Conservation (phyloP, 2,888 invertebrate species). For the Apoderus coryli region DNA sequence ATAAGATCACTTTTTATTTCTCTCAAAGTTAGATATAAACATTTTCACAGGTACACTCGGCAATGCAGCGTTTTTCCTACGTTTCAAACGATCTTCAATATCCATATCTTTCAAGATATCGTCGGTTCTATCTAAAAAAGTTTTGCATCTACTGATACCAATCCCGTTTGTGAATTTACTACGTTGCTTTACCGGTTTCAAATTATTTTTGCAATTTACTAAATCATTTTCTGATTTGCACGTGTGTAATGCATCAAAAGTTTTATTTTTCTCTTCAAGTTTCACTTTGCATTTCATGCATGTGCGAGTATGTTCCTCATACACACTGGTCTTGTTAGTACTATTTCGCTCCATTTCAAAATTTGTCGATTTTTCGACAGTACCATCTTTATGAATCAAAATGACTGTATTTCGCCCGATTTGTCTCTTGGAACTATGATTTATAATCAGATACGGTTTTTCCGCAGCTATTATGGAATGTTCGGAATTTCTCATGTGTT, state of each 20-base stretch:
- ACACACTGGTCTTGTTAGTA: conserved; percentile 7
- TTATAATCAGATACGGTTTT: conserved; percentile 19
- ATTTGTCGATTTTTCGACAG: conserved; percentile 12
- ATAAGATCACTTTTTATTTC: no score
- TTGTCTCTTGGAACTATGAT: conserved; percentile 17
- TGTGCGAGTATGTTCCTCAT: conserved; percentile 13
- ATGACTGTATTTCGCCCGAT: conserved; percentile 17
- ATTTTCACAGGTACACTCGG: no score
- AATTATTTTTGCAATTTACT: conserved; percentile 14
- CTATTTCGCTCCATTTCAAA: conserved; percentile 2
- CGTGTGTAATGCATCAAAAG: conserved; percentile 11
- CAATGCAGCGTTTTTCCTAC: no score
- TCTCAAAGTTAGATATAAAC: no score
- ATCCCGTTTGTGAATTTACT: conserved; percentile 17
- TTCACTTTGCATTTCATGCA: conserved; percentile 18
- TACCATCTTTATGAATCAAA: conserved; percentile 18
- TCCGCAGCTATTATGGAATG: no score
- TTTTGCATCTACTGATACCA: conserved; percentile 16
- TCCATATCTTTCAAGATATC: no score
- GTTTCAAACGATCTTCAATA: no score
- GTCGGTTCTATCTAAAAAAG: conserved; percentile 17
- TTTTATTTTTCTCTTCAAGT: conserved; percentile 9
- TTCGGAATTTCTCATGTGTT: no score
- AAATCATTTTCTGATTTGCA: conserved; percentile 23
- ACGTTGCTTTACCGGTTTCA: conserved; percentile 20